These are phyloP conservation scores for Hetaerina americana DNA, from an alignment of 1,140 invertebrate species.

Conservation along the genomic window DNA sequence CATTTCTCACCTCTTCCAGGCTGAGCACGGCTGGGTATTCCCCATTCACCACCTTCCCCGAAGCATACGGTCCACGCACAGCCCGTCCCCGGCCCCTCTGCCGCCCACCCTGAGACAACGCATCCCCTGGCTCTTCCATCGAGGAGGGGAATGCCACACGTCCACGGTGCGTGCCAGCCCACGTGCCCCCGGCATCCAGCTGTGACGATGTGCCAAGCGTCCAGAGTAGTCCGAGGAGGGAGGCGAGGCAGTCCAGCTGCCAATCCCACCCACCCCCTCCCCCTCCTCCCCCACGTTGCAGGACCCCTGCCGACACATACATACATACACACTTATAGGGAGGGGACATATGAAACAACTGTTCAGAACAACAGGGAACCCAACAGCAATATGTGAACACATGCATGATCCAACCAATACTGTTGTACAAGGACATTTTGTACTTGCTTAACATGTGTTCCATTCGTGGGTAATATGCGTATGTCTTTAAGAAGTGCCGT, in stretches of 20 bases:
- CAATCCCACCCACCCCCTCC: conserved; percentile 59
- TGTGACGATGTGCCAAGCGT: conserved; percentile 46
- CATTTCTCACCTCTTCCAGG: conserved; percentile 42
- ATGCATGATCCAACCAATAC: too few species aligned
- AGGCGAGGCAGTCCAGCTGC: conserved; percentile 86
- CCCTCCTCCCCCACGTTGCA: not conserved
- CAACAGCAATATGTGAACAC: too few species aligned
- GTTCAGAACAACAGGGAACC: too few species aligned
- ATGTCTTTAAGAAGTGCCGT: too few species aligned
- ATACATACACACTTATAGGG: too few species aligned
- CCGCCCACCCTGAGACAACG: not conserved
- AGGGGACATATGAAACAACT: too few species aligned
- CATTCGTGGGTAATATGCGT: too few species aligned
- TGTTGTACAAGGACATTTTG: too few species aligned
- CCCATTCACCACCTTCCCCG: conserved; percentile 22
- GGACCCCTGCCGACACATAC: too few species aligned
- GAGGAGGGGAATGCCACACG: not conserved
- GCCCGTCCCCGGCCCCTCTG: conserved; percentile 24
- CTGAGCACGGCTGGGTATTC: conserved; percentile 46
- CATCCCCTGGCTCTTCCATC: not conserved
- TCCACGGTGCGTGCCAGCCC: not conserved
- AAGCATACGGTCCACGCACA: conserved; percentile 24
- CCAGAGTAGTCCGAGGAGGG: conserved; percentile 69
- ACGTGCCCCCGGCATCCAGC: conserved; percentile 30
- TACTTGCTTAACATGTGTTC: too few species aligned